Conservation (phyloP, 2,113 vertebrate species). For the Cryptomyrus ogoouensis region DNA sequence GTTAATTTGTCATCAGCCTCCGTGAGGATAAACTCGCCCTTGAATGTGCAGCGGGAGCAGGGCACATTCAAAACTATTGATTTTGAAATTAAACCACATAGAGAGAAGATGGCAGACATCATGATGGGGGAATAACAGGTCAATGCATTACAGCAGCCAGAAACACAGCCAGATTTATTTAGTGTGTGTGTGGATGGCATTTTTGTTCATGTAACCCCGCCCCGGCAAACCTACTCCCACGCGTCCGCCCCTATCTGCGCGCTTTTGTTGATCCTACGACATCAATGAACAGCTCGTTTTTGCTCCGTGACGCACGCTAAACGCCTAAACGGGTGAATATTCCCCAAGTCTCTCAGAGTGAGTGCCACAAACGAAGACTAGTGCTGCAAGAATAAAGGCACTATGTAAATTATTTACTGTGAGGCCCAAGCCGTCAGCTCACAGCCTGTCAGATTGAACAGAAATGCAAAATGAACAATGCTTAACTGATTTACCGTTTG, state of each 20-base stretch:
- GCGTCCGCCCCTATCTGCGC: too few relatives aligned
- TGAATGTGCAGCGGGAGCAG: not conserved
- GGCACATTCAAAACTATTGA: not conserved
- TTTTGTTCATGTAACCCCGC: not conserved
- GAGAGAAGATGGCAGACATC: not conserved
- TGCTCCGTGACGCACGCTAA: not conserved
- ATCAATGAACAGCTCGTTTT: not conserved
- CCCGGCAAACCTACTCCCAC: not conserved
- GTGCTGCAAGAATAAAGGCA: not conserved
- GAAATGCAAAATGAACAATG: not conserved
- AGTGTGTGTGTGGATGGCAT: not conserved
- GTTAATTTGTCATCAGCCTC: not conserved
- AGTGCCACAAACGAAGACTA: not conserved
- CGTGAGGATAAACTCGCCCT: not conserved
- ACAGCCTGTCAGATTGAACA: not conserved
- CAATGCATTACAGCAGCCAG: not conserved
- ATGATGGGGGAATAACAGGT: not conserved
- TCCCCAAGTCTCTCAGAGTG: not conserved
- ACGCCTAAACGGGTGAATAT: not conserved
- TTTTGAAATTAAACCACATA: not conserved
- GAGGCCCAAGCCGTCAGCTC: not conserved
- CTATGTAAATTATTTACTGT: not conserved
- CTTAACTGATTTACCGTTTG: not conserved
- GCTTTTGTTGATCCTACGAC: not conserved
- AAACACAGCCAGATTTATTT: not conserved